Base-by-base conservation (phyloP, 2,888 invertebrate species). In the Sisyra terminalis region DNA sequence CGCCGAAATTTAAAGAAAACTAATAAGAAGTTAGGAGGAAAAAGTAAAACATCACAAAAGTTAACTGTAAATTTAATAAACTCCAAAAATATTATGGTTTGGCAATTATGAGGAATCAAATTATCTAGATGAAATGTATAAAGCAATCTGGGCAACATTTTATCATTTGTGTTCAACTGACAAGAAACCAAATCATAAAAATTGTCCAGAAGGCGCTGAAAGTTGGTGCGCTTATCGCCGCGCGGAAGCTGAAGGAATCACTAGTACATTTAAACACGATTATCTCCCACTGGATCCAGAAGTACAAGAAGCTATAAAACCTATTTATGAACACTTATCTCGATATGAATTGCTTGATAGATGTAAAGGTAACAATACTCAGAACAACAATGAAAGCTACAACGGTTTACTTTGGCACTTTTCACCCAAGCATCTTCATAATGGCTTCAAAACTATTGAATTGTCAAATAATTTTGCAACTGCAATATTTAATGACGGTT, bases 31-130 rank as follows among this genome's bases (percentile, higher is more conserved):
- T 39, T 46, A 24, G 40, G 47, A n/a, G 44, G 47, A 37, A 46
- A 46, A 46, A 39, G 43, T 18, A 13, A 40, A 16, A 34, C 24
- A 24, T 5, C 7, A 7, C 24, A 37, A 36, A 44, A 46, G 29
- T 40, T 46, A 13, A 47, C 46, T 30, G 53, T 42, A 24, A 55
- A 55, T 50, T n/a, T 50, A 32, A 55, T 54, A 5, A 49, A 40
- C 44, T 57, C 31, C 51, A 51, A 7, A 43, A 50, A 31, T 55
- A 55, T 46, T 57, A 56, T 43, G 55, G 55, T 30, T 45, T 53
- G 34, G 53, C 55, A 16, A 55, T 57, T 39, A 18, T 51, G 14
- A 18, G 50, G 13, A 39, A 56, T 45, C 42, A 36, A 31, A 55
- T 50, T 51, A 50, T 10, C 43, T 52, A 36, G 44, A 52, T 39